These are phyloP conservation scores for Sisyra nigra DNA, from an alignment of 2,888 invertebrate species.

Conservation along the genomic window DNA sequence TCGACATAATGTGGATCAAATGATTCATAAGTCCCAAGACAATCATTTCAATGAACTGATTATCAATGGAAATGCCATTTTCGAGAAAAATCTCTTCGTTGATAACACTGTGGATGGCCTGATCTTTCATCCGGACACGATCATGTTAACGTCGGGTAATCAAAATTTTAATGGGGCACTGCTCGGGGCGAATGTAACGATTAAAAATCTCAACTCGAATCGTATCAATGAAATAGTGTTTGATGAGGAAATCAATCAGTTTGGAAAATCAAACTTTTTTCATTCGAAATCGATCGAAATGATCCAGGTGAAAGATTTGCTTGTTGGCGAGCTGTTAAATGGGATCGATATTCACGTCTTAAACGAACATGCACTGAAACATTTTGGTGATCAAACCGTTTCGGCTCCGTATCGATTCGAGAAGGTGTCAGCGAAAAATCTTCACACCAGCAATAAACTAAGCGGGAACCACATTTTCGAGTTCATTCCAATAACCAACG, in stretches of 20 bases:
- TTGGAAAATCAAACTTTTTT: slow-evolving; percentile 11
- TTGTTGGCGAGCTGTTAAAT: slow-evolving; percentile 32
- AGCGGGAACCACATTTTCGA: slow-evolving; percentile 17
- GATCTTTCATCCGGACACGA: slow-evolving; percentile 16
- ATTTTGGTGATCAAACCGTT: slow-evolving; percentile 30
- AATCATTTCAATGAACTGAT: slow-evolving; percentile 16
- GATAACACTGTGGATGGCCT: slow-evolving; percentile 20
- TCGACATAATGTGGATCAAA: slow-evolving; percentile 14
- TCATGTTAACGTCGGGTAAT: slow-evolving; percentile 20
- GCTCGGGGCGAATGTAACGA: slow-evolving; percentile 14
- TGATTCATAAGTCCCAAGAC: slow-evolving; percentile 17
- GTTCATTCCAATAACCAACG: slow-evolving; percentile 23
- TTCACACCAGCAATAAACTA: slow-evolving; percentile 12
- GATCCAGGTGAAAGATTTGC: slow-evolving; percentile 26
- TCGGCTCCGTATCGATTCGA: slow-evolving; percentile 22
- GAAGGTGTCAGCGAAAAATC: slow-evolving; percentile 19
- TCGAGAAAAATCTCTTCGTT: slow-evolving; percentile 17
- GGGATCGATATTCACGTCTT: slow-evolving; percentile 27
- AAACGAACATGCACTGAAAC: slow-evolving; percentile 29
- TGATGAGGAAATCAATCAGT: slow-evolving; percentile 10
- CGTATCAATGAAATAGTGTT: slow-evolving; percentile 18
- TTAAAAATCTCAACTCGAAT: slow-evolving; percentile 16
- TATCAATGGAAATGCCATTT: slow-evolving; percentile 18
- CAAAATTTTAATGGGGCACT: slow-evolving; percentile 24
- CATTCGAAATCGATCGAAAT: slow-evolving; percentile 10